These are phyloP conservation scores for Drosophila incognita DNA, from an alignment of 2,888 invertebrate species.

Conservation along the genomic window DNA sequence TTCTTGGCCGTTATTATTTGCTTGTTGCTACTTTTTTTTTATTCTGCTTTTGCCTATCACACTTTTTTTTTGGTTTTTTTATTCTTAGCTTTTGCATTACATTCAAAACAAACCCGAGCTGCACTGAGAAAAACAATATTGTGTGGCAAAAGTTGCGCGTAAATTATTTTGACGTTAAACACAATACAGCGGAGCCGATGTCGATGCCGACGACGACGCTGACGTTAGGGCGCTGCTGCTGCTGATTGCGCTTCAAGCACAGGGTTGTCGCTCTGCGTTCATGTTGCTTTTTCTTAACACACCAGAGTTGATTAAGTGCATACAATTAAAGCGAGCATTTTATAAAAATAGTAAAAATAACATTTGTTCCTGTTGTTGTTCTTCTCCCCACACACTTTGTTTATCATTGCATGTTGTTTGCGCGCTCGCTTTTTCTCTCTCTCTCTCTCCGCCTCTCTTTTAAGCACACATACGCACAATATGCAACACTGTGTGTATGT, in stretches of 20 bases:
- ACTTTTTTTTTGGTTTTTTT: slow-evolving; percentile 35
- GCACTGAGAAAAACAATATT: slow-evolving; percentile 31
- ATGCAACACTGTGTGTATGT: slow-evolving; percentile 58
- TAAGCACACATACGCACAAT: slow-evolving; percentile 42
- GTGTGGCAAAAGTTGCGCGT: slow-evolving; percentile 41
- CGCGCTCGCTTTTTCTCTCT: slow-evolving; percentile 45
- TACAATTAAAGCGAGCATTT: slow-evolving; percentile 20
- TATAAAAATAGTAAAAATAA: slow-evolving; percentile 32
- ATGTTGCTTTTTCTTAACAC: slow-evolving; percentile 13
- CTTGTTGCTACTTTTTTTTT: slow-evolving; percentile 27
- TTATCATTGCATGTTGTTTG: slow-evolving; percentile 67
- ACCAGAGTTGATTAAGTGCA: slow-evolving; percentile 9
- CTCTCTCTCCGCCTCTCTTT: slow-evolving; percentile 21
- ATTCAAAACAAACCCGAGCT: slow-evolving; percentile 52
- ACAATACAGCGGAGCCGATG: slow-evolving; percentile 49
- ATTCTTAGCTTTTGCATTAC: slow-evolving; percentile 48
- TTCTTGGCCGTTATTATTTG: slow-evolving; percentile 40
- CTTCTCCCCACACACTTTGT: slow-evolving; percentile 66
- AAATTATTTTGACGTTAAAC: slow-evolving; percentile 62
- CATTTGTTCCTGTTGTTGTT: slow-evolving; percentile 50
- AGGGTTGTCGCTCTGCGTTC: slow-evolving; percentile 48
- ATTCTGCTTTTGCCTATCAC: slow-evolving; percentile 29
- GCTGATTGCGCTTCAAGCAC: slow-evolving; percentile 34
- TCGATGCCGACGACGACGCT: slow-evolving; percentile 18
- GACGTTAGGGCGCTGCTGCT: slow-evolving; percentile 41